These are phyloP conservation scores for Cantharis nigra DNA, from an alignment of 2,888 invertebrate genomes.

Conservation along the genomic window DNA sequence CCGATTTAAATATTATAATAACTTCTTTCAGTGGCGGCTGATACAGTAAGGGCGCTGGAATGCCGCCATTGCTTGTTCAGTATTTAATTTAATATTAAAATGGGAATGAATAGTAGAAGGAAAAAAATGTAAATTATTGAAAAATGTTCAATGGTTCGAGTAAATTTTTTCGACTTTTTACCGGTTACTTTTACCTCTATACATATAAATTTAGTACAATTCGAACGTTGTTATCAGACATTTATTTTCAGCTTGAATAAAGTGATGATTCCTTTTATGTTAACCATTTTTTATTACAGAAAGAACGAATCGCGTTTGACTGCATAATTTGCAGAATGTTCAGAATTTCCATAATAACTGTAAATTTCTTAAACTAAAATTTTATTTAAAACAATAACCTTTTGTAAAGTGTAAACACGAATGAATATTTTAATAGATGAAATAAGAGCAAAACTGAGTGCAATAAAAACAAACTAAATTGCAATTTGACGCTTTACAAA, in stretches of 20 bases:
- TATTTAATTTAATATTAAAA: neutral
- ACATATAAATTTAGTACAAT: constrained; percentile 1
- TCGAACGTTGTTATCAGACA: neutral
- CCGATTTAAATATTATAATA: no score
- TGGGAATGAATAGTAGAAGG: neutral
- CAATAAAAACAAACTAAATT: neutral
- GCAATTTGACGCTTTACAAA: neutral
- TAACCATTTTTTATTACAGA: neutral
- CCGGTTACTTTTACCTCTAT: neutral
- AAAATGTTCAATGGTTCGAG: neutral
- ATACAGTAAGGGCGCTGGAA: no score
- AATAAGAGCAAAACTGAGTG: neutral
- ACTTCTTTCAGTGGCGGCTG: no score
- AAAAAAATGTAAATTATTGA: neutral
- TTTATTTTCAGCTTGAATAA: constrained; percentile 2
- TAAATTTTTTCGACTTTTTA: neutral
- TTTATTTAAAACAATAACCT: neutral
- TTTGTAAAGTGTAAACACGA: neutral
- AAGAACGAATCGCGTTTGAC: neutral
- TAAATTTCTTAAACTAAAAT: neutral
- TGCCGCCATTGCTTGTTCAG: no score
- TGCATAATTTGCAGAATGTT: neutral
- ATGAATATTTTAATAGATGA: neutral
- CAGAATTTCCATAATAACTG: neutral
- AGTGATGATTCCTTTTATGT: neutral